These are phyloP conservation scores for Prionace glauca DNA, from an alignment of 2,797 vertebrate genomes.

Conservation along the genomic window DNA sequence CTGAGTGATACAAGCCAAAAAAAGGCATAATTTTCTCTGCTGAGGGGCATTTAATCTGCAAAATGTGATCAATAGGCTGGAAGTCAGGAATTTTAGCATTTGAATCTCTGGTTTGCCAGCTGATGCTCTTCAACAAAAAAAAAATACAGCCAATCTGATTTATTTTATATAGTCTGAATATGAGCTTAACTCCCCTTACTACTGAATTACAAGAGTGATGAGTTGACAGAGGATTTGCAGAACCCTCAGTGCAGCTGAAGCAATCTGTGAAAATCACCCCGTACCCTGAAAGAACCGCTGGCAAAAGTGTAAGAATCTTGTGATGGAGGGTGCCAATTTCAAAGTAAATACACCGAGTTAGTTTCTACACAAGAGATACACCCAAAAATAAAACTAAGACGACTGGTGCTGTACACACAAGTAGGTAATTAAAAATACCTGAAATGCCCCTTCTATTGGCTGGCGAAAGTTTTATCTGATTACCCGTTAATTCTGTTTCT, in stretches of 20 bases:
- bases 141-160: not conserved
- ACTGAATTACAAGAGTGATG: not conserved
- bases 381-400: not conserved
- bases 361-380: not conserved
- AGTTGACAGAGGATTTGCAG: not conserved
- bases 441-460: not conserved
- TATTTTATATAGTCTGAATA: not conserved
- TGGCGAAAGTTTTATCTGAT: not conserved
- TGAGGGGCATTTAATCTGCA: not conserved
- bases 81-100: not conserved
- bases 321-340: not conserved
- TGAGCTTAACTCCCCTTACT: not conserved
- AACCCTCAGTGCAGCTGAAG: not conserved
- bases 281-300: not conserved
- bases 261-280: not conserved
- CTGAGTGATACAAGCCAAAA: not conserved
- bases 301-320: not conserved
- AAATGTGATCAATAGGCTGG: not conserved
- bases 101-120: not conserved
- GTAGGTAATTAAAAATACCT: not conserved
- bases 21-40: not conserved
- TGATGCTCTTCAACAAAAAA: not conserved
- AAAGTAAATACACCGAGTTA: not conserved
- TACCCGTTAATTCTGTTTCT: not conserved
- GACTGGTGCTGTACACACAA: not conserved